Conservation (phyloP, 2,888 invertebrate genomes). For the Crocallis elinguaria region DNA sequence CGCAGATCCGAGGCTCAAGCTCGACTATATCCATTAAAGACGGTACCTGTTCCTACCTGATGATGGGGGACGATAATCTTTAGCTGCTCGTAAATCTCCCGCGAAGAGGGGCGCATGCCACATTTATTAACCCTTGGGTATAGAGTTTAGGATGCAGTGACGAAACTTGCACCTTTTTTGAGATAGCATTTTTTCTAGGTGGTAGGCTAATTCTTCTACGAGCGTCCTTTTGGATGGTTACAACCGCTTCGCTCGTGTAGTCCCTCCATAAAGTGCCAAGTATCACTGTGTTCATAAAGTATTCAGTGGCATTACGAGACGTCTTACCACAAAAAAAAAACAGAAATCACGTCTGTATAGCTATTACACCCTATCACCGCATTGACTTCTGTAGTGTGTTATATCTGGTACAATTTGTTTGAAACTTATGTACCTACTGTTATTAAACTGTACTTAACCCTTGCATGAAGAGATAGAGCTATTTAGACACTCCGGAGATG, state of each 20-base stretch:
- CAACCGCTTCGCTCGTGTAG: too few species aligned
- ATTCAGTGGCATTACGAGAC: too few species aligned
- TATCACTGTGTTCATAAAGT: too few species aligned
- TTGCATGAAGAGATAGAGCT: conserved; percentile 20
- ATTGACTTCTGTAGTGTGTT: too few species aligned
- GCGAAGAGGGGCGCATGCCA: conserved; percentile 47
- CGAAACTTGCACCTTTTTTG: neutral
- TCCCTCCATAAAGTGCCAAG: too few species aligned
- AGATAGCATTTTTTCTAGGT: neutral
- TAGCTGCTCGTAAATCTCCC: conserved; percentile 48
- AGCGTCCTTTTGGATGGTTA: too few species aligned
- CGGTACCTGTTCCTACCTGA: conserved; percentile 21
- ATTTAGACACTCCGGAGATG: conserved; percentile 17
- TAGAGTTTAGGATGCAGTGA: conserved; percentile 10
- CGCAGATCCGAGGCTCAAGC: conserved; percentile 1
- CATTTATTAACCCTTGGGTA: conserved; percentile 53
- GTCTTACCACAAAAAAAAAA: too few species aligned
- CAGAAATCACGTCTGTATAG: too few species aligned
- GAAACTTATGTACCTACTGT: conserved; percentile 6
- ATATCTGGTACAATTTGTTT: neutral
- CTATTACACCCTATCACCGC: too few species aligned
- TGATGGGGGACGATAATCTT: conserved; percentile 48
- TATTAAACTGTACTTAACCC: neutral
- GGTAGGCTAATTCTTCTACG: too few species aligned
- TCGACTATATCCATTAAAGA: conserved; percentile 40